Base-by-base conservation (phyloP, 2,888 invertebrate species). In the Ichneumoninae sp. region DNA sequence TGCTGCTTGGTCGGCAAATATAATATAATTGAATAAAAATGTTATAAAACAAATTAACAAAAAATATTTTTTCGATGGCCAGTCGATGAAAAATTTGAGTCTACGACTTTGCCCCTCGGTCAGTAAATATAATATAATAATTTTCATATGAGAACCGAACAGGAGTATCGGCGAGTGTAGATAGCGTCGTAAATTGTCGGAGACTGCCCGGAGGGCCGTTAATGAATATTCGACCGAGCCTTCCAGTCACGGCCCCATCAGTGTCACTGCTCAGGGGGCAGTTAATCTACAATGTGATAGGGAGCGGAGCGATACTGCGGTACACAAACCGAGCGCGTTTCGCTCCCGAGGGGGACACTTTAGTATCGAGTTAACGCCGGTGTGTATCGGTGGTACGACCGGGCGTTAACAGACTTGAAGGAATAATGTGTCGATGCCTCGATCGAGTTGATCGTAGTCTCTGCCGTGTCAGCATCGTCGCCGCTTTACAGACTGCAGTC, bases 291-390 rank as follows among this genome's bases (percentile, higher is more conserved):
- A 66, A 66, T 72, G 71, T 66, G 66, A 66, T 19, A 22, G 62
- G 13, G 60, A 47, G 57, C 26, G 1, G 50, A 66, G 79, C 26
- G 54, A 72, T 54, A 6, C 33, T 30, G 57, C 26, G 57, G 50
- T 19, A 19, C 26, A 57, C 30, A 68, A 19, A 40, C 33, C 69
- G 47, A 57, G 60, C 74, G 68, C 68, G 47, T 75, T 75, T 80
- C 80, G 47, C 60, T 22, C 80, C 84, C 80, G 71, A 68, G 60
- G 80, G 87, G 86, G 86, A 88, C 87, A 88, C 87, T 89, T 87
- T 68, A 84, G 86, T 87, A 86, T 87, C 88, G 80, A 88, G 87
- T 88, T 88, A 87, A 88, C 88, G 85, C 80, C 78, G 80, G 30
- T 47, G 57, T 60, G 40, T 65, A 40, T 65, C 68, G 75, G 85